These are phyloP conservation scores for Danio tinwini DNA, from an alignment of 2,797 vertebrate species.

Conservation along the genomic window DNA sequence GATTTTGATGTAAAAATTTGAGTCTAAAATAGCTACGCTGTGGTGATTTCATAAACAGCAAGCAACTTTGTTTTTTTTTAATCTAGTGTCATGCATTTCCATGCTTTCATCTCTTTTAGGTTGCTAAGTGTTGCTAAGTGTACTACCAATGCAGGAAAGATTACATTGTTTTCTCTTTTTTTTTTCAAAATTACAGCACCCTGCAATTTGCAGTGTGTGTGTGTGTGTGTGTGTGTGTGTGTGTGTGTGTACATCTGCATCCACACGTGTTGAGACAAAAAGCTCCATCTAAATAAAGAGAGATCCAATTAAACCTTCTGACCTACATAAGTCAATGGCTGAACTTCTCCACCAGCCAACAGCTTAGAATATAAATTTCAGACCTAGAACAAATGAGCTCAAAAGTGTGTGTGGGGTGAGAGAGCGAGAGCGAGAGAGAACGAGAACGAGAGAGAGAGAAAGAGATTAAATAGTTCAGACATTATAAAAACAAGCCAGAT, in stretches of 20 bases:
- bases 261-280: constrained; percentile 44
- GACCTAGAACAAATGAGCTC: not conserved
- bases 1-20: not conserved
- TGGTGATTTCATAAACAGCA: constrained; percentile 3
- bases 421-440: not conserved
- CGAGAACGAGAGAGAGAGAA: not conserved
- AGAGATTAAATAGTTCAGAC: constrained; percentile 2
- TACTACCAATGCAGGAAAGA: constrained; percentile 20
- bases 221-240: no score
- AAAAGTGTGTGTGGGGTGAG: not conserved
- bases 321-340: constrained; percentile 60
- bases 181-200: constrained; percentile 18
- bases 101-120: constrained; percentile 27
- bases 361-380: constrained; percentile 24
- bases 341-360: constrained; percentile 34
- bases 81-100: not conserved
- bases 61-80: not conserved
- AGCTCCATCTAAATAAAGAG: constrained; percentile 52
- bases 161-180: constrained; percentile 1
- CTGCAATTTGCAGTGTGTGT: constrained; percentile 38
- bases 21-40: not conserved
- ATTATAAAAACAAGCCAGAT: constrained; percentile 4
- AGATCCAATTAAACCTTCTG: constrained; percentile 61
- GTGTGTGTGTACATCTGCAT: constrained; percentile 18
- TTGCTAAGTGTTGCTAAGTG: not conserved